A percentile compares a stretch with the other conserved stretches of the same genome.
These are phyloP conservation scores for Nycteola revayana DNA, from an alignment of 2,888 invertebrate genomes.

Conservation along the genomic window DNA sequence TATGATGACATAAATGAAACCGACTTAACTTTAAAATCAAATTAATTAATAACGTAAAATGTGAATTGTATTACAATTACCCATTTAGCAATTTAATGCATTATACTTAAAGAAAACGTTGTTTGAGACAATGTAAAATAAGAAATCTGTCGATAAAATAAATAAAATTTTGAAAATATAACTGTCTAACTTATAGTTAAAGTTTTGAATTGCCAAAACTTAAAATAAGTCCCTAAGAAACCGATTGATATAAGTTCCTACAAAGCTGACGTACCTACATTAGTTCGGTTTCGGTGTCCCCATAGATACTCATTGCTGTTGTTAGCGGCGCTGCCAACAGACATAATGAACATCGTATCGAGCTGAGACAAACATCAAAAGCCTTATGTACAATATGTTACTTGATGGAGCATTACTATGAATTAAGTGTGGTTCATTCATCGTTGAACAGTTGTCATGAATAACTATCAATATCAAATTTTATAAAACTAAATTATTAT, in stretches of 20 bases:
- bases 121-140: conserved; percentile 62
- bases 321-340: conserved; percentile 70
- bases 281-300: conserved; percentile 47
- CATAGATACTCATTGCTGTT: conserved; percentile 62
- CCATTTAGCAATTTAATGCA: conserved; percentile 52
- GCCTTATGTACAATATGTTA: conserved; percentile 55
- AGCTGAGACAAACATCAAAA: conserved; percentile 57
- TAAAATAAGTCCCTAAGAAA: conserved; percentile 77
- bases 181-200: conserved; percentile 80
- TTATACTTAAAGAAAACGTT: conserved; percentile 45
- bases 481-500: conserved; percentile 67
- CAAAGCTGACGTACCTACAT: conserved; percentile 34
- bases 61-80: conserved; percentile 52
- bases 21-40: conserved; percentile 36
- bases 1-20: conserved; percentile 36
- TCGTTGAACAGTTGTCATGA: conserved; percentile 68
- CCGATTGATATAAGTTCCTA: conserved; percentile 50
- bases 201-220: conserved; percentile 80
- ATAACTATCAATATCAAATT: conserved; percentile 73
- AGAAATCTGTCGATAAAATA: conserved; percentile 61
- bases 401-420: conserved; percentile 31
- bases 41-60: conserved; percentile 41
- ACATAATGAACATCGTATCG: conserved; percentile 68
- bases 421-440: conserved; percentile 46
- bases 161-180: conserved; percentile 68